A percentile compares a stretch with the other conserved stretches of the same genome.
Evolutionary conservation across 2,113 vertebrate genomes (phyloP).

Genomic region (Anhinga rufa): DNA sequence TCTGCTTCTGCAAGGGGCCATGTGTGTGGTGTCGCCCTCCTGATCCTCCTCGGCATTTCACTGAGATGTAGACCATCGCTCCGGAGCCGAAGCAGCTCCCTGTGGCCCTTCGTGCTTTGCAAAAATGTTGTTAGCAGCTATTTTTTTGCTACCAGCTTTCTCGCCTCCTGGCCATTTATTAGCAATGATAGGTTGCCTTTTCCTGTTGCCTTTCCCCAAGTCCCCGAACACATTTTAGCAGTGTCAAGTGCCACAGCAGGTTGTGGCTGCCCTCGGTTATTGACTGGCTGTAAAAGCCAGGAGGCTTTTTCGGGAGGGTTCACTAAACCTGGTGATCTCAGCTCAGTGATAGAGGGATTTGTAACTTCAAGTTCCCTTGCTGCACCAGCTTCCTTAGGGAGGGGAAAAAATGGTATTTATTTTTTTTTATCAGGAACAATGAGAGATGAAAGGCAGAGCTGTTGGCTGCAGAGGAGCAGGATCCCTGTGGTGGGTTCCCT

Average conservation of each 20-base stretch:
- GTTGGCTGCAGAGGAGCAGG: not conserved
- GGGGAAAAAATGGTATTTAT: not conserved
- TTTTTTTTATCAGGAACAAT: not conserved
- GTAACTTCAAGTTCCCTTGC: not conserved
- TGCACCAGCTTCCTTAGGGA: not conserved
- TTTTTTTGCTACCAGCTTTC: not conserved
- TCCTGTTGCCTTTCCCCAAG: not conserved
- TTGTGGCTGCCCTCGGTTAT: not conserved
- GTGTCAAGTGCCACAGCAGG: not conserved
- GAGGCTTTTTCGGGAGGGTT: not conserved
- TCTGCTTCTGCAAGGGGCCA: not conserved
- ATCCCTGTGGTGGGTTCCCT: not conserved
- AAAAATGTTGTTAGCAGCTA: not conserved
- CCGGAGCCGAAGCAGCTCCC: not conserved
- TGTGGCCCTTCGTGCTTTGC: not conserved
- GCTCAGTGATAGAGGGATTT: not conserved
- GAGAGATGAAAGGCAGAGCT: not conserved
- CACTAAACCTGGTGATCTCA: not conserved
- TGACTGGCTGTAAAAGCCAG: not conserved
- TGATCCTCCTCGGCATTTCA: not conserved
- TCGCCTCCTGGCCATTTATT: not conserved
- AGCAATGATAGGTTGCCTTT: not conserved
- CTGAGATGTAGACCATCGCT: fast-evolving
- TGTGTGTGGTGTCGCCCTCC: not conserved
- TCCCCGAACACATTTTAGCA: not conserved